Conservation (phyloP, 2,797 vertebrate species). For the Gobio occitaniae region DNA sequence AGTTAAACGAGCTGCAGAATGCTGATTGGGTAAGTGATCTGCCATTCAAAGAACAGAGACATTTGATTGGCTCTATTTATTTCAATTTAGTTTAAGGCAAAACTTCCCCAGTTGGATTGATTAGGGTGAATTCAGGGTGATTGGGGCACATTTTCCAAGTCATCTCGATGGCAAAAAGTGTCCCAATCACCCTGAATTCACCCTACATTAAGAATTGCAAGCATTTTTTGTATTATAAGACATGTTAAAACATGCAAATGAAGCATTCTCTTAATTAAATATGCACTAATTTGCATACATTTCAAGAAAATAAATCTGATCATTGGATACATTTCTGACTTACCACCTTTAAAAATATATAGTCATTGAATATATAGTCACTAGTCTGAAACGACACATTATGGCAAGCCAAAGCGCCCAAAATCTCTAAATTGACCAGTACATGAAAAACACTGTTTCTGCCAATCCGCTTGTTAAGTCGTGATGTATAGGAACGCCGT, state of each 20-base stretch:
- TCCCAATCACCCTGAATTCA: too few species aligned
- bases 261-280: too few species aligned
- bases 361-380: background rate
- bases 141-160: too few species aligned
- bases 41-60: background rate
- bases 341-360: background rate
- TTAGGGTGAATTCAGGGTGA: too few species aligned
- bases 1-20: conserved; percentile 93
- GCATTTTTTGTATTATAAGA: background rate
- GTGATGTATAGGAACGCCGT: too few species aligned
- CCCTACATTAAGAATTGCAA: background rate
- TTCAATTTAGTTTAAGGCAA: background rate
- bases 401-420: background rate
- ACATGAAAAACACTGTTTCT: background rate
- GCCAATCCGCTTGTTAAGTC: background rate
- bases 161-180: too few species aligned
- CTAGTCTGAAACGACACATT: background rate
- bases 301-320: background rate
- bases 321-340: background rate
- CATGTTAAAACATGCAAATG: background rate
- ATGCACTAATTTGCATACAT: background rate
- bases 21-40: conserved; percentile 90
- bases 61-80: background rate
- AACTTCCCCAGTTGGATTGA: background rate
- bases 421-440: background rate